Evolutionary conservation across 2,888 invertebrate genomes (phyloP).

Genomic region (Lampropteryx suffumata): DNA sequence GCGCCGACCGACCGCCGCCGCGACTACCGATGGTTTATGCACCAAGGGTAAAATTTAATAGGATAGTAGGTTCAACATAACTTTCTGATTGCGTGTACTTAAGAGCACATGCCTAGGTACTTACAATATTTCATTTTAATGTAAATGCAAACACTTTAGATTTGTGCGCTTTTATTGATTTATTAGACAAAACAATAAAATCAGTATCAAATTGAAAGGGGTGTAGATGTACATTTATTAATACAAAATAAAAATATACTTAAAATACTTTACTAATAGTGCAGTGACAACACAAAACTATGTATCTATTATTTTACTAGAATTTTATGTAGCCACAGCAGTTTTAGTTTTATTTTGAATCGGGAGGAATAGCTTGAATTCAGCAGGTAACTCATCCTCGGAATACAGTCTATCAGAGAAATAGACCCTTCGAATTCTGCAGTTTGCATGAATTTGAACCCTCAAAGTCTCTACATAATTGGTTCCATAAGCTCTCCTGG

Average conservation of each 20-base stretch:
- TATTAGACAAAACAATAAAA: constrained; percentile 32
- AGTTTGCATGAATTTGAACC: constrained; percentile 98
- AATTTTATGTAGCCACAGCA: constrained; percentile 72
- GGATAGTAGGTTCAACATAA: too few relatives aligned
- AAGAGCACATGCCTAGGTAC: too few relatives aligned
- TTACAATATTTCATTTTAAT: too few relatives aligned
- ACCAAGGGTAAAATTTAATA: too few relatives aligned
- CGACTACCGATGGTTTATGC: too few relatives aligned
- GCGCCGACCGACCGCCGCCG: too few relatives aligned
- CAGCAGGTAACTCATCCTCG: constrained; percentile 97
- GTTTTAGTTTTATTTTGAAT: constrained; percentile 90
- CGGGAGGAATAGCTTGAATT: constrained; percentile 97
- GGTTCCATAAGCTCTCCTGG: constrained; percentile 96
- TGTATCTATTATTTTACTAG: constrained; percentile 16
- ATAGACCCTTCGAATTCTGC: constrained; percentile 94
- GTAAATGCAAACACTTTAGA: constrained; percentile 3
- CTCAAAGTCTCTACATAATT: constrained; percentile 96
- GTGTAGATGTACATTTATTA: constrained; percentile 49
- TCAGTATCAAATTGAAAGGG: constrained; percentile 42
- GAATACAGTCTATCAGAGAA: constrained; percentile 96
- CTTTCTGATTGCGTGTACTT: too few relatives aligned
- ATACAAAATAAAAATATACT: constrained; percentile 60
- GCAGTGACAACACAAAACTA: constrained; percentile 33
- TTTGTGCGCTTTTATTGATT: constrained; percentile 36
- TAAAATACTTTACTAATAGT: constrained; percentile 63